Evolutionary conservation across 1,140 invertebrate genomes (phyloP), one percentile per base, ranked within the genome.

Genomic region (Lasaia peninsularis): DNA sequence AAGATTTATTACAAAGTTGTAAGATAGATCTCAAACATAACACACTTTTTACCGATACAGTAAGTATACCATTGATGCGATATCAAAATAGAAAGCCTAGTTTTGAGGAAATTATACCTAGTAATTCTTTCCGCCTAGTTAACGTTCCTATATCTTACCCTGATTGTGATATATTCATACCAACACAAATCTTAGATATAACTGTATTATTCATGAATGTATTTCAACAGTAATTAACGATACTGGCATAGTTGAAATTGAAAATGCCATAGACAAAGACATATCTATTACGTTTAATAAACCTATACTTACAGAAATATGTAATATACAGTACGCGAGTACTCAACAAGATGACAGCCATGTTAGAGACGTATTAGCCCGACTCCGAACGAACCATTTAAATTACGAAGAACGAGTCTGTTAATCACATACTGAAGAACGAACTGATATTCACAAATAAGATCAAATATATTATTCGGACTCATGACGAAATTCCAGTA

Each of bases 141-240:
- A 60, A 35, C 3, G 34, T 56, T 10, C 54, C 54, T 11, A 31
- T 48, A 14, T 3, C 48, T 32, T 21, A 20, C 9, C 18, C 35
- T 14, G 21, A 55, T 33, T 35, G 54, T 33, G 54, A 56, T 16
- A 20, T 56, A 18, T 48, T 32, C 11, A 9, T 56, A 40, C 35
- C 24, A 0, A 24, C 32, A 32, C 54, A 56, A 33, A 2, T 56
- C 33, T 44, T 63, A n/a, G n/a, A 5, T 60, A 48, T 56, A 67
- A 63, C 20, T 67, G 60, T 20, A 3, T 67, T 16, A 61, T 67
- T 50, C 16, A 18, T 0, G 65, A 63, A 28, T 67, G 65, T 37
- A 20, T 67, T 37, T 60, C 60, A 3, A 55, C 51, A 6, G 55
- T 67, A 4, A 54, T 8, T 9, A 35, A 67, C 18, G 48, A 20